Evolutionary conservation across 2,113 vertebrate genomes (phyloP).

Genomic region (Phrynosoma blainvillii): DNA sequence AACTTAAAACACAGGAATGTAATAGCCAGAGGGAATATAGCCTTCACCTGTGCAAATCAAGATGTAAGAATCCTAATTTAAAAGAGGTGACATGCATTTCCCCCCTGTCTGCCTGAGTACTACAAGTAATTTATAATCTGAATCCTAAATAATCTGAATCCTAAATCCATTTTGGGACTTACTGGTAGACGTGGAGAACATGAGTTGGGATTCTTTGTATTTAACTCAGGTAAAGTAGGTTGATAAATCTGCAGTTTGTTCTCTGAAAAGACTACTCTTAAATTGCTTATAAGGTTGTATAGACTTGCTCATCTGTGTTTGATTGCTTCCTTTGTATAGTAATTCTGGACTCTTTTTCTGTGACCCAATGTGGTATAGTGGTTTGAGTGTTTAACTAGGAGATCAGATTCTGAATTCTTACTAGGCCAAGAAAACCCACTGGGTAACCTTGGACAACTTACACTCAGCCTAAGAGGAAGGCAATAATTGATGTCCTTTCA

Average conservation of each 20-base stretch:
- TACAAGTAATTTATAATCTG: not conserved
- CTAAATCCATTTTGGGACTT: not conserved
- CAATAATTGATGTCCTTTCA: too few relatives aligned
- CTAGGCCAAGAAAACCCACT: not conserved
- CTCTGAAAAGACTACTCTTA: not conserved
- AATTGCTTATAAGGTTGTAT: not conserved
- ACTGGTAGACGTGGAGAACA: not conserved
- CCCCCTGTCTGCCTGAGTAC: not conserved
- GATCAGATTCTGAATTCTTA: too few relatives aligned
- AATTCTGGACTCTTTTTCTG: not conserved
- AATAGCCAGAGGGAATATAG: constrained; percentile 1
- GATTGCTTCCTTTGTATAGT: not conserved
- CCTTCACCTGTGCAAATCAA: not conserved
- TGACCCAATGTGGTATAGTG: not conserved
- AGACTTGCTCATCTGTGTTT: not conserved
- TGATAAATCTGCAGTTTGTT: not conserved
- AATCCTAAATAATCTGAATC: not conserved
- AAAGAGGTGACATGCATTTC: not conserved
- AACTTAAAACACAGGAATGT: not conserved
- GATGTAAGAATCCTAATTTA: not conserved
- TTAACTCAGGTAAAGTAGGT: not conserved
- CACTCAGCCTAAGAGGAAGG: not conserved
- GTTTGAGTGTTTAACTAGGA: not conserved
- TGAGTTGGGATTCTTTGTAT: not conserved
- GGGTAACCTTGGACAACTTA: not conserved